Percentiles rank a stretch among this genome's conserved stretches.
Evolutionary conservation across 2,888 invertebrate genomes (phyloP).

Genomic region (Aphidius colemani): DNA sequence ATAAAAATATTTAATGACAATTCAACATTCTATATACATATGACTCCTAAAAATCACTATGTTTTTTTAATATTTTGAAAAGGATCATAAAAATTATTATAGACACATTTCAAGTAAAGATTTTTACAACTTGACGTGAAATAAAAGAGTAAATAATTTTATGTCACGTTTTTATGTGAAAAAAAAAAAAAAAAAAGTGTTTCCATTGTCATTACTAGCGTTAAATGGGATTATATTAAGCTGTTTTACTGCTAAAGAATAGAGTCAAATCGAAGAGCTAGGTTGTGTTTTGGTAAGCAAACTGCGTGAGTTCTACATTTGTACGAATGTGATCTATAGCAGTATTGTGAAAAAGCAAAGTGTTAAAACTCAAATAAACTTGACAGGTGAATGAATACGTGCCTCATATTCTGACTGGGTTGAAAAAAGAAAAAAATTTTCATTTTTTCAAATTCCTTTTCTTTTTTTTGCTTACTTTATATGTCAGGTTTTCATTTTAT

Average conservation of each 20-base stretch:
- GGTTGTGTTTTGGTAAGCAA: slow-evolving; percentile 58
- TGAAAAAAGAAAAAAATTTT: background rate
- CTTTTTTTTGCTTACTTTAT: slow-evolving; percentile 9
- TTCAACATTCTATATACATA: too few relatives aligned
- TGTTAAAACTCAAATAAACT: slow-evolving; percentile 32
- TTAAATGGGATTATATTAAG: slow-evolving; percentile 61
- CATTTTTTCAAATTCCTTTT: background rate
- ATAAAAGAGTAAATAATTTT: slow-evolving; percentile 60
- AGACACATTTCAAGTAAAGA: slow-evolving; percentile 14
- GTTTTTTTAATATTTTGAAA: slow-evolving; percentile 22
- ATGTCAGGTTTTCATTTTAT: slow-evolving; percentile 7
- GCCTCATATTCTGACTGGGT: slow-evolving; percentile 5
- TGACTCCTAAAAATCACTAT: background rate
- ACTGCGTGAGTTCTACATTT: slow-evolving; percentile 40
- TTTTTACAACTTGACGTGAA: slow-evolving; percentile 42
- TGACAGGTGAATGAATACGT: slow-evolving; percentile 55
- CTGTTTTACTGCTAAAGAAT: slow-evolving; percentile 56
- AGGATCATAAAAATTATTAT: slow-evolving; percentile 13
- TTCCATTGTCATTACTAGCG: slow-evolving; percentile 35
- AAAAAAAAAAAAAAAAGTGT: slow-evolving; percentile 39
- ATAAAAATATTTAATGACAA: too few relatives aligned
- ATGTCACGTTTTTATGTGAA: slow-evolving; percentile 53
- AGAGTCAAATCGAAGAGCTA: slow-evolving; percentile 56
- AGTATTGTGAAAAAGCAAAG: slow-evolving; percentile 30
- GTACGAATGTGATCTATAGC: slow-evolving; percentile 34